Evolutionary conservation across 2,797 vertebrate genomes (phyloP).

Genomic region (Catostomus latipinnis): DNA sequence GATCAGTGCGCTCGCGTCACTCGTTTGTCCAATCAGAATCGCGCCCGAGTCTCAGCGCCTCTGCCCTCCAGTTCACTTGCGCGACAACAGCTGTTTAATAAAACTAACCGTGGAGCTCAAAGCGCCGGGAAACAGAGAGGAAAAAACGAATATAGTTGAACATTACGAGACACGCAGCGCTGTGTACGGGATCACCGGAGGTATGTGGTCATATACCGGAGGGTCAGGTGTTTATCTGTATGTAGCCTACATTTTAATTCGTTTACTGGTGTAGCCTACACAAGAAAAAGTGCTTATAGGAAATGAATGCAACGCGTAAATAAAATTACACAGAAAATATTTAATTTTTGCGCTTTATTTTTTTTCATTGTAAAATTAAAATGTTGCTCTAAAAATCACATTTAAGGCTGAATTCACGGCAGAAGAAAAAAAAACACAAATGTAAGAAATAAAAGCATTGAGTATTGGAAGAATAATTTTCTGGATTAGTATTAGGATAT

Average conservation of each 20-base stretch:
- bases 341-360: background rate
- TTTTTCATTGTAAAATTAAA: background rate
- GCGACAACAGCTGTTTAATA: conserved; percentile 75
- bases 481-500: background rate
- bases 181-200: conserved; percentile 47
- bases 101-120: conserved; percentile 75
- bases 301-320: background rate
- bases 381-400: background rate
- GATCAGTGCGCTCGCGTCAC: conserved; percentile 76
- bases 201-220: conserved; percentile 51
- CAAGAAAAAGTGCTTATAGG: background rate
- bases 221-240: background rate
- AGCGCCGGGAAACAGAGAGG: conserved; percentile 64
- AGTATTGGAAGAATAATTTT: too few relatives aligned
- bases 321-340: background rate
- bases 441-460: too few relatives aligned
- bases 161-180: conserved; percentile 55
- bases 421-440: background rate
- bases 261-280: background rate
- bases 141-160: conserved; percentile 67
- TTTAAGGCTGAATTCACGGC: background rate
- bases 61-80: conserved; percentile 19
- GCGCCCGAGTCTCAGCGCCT: conserved; percentile 44
- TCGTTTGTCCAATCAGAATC: conserved; percentile 78
- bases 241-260: background rate